Conservation (phyloP, 1,140 invertebrate genomes). For the Ridgeia piscesae region DNA sequence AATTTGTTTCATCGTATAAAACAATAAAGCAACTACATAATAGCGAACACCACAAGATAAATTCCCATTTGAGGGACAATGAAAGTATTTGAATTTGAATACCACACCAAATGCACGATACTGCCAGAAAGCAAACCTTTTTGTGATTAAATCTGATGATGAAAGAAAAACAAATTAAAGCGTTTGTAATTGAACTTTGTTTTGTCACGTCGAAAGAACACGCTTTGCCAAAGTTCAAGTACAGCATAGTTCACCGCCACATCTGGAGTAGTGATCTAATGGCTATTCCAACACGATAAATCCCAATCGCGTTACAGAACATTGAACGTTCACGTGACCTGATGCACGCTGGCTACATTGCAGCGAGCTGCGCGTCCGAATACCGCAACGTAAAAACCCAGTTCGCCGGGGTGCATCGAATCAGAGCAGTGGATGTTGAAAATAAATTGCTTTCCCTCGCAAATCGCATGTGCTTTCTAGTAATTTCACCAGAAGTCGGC, state of each 20-base stretch:
- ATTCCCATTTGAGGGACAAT: too few species aligned
- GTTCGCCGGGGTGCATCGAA: conserved; percentile 2
- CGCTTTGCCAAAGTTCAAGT: not conserved
- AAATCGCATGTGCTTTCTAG: not conserved
- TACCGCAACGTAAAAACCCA: not conserved
- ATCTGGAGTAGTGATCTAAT: not conserved
- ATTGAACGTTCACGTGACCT: not conserved
- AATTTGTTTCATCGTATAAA: too few species aligned
- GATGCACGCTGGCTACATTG: not conserved
- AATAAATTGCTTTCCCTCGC: not conserved
- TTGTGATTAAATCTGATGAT: not conserved
- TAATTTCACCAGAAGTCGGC: not conserved
- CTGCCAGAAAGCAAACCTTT: not conserved
- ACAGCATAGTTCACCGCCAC: not conserved
- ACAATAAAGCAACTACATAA: too few species aligned
- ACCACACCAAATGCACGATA: not conserved
- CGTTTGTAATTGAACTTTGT: too few species aligned
- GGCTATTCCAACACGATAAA: not conserved
- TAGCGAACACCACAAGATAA: too few species aligned
- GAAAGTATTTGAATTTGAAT: too few species aligned
- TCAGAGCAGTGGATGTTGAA: not conserved
- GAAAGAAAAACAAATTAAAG: not conserved
- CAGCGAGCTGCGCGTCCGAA: not conserved
- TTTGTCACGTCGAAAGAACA: not conserved
- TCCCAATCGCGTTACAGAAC: not conserved